These are phyloP conservation scores for Alosa sapidissima DNA, from an alignment of 2,797 vertebrate species.

Conservation along the genomic window DNA sequence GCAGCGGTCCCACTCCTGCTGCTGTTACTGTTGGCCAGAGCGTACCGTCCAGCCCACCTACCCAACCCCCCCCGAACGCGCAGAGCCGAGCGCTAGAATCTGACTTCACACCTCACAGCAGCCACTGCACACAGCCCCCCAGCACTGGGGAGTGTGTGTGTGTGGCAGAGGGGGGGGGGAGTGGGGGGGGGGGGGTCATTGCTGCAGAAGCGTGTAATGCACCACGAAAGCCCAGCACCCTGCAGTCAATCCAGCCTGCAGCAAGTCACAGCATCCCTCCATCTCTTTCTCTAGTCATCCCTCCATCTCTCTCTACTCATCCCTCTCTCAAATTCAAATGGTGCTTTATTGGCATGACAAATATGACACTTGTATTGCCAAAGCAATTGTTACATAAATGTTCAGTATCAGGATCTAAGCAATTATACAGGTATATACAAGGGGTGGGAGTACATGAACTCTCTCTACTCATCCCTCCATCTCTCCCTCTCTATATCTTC, in stretches of 20 bases:
- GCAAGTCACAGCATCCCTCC: too few relatives aligned
- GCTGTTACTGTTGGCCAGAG: slow-evolving; percentile 64
- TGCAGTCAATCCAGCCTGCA: slow-evolving; percentile 41
- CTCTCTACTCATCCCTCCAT: neutral
- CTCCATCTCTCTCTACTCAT: neutral
- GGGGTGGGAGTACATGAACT: too few relatives aligned
- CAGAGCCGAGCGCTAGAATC: neutral
- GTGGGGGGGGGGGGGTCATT: neutral
- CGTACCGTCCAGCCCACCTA: too few relatives aligned
- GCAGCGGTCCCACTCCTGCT: slow-evolving; percentile 66
- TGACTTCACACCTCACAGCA: slow-evolving; percentile 47
- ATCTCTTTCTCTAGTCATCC: neutral
- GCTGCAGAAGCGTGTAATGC: slow-evolving; percentile 50
- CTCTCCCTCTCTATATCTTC: slow-evolving; percentile 6
- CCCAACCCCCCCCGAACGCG: neutral
- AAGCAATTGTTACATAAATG: too few relatives aligned
- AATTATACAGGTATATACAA: too few relatives aligned
- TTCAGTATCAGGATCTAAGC: too few relatives aligned
- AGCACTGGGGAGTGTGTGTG: slow-evolving; percentile 58
- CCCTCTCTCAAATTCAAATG: neutral
- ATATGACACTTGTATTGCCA: too few relatives aligned
- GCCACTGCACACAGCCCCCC: slow-evolving; percentile 71
- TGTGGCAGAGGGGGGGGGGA: slow-evolving; percentile 2
- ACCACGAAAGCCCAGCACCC: slow-evolving; percentile 39
- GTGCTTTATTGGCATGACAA: too few relatives aligned